These are phyloP conservation scores for Paraescarpia echinospica DNA, from an alignment of 1,140 invertebrate genomes.

Conservation along the genomic window DNA sequence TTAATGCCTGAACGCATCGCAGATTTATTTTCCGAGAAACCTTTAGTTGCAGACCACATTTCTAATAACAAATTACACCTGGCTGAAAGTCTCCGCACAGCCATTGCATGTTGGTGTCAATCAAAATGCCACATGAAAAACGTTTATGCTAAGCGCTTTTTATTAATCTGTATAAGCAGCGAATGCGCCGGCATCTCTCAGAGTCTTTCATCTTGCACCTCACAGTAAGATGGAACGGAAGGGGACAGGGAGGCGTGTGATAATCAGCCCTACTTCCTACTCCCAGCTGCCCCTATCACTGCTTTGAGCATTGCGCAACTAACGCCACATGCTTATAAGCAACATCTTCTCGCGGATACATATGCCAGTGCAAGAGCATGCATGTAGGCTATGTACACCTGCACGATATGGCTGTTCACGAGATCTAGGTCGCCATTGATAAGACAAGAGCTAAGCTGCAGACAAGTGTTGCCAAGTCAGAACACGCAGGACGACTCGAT, in stretches of 20 bases:
- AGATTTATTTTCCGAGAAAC: not conserved
- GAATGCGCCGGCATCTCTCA: not conserved
- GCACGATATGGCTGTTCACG: not conserved
- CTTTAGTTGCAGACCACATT: not conserved
- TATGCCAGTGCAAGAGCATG: not conserved
- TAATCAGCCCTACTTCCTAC: not conserved
- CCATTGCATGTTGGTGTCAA: not conserved
- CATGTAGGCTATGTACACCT: not conserved
- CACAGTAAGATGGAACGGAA: not conserved
- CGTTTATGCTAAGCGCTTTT: not conserved
- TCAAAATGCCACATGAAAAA: constrained; percentile 6
- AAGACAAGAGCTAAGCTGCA: not conserved
- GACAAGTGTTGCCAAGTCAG: not conserved
- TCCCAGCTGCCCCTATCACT: not conserved
- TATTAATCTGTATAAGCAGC: not conserved
- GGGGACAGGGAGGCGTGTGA: not conserved
- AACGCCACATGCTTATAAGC: not conserved
- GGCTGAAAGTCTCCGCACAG: not conserved
- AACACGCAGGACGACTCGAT: not conserved
- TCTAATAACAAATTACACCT: constrained; percentile 6
- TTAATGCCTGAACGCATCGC: not conserved
- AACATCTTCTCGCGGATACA: not conserved
- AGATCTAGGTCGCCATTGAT: not conserved
- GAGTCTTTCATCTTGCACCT: not conserved
- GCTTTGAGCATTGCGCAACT: not conserved